Conservation (phyloP, 2,113 vertebrate species). For the Typhlomys cinereus region DNA sequence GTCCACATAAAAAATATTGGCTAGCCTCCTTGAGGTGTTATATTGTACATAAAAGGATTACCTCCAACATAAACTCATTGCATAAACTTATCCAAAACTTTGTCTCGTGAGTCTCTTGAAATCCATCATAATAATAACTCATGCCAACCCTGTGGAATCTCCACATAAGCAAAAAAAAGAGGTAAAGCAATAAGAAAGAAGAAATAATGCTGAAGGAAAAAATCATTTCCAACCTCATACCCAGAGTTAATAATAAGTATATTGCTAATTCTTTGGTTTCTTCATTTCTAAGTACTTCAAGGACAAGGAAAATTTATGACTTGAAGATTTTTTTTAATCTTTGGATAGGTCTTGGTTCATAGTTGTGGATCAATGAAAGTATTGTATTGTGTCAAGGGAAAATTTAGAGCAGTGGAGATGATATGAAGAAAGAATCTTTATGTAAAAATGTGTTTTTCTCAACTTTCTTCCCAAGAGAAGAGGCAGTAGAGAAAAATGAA, state of each 20-base stretch:
- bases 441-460: constrained; percentile 44
- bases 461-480: constrained; percentile 43
- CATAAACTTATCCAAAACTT: not conserved
- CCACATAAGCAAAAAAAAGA: not conserved
- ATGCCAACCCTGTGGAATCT: not conserved
- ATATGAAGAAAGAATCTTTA: constrained; percentile 37
- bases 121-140: not conserved
- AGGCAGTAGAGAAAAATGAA: not conserved
- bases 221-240: not conserved
- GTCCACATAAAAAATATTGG: not conserved
- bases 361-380: constrained; percentile 35
- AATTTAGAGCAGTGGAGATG: not conserved
- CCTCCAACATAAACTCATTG: not conserved
- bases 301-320: not conserved
- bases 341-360: not conserved
- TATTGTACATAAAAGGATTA: not conserved
- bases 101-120: not conserved
- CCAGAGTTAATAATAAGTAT: constrained; percentile 10
- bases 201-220: not conserved
- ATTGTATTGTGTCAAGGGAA: not conserved
- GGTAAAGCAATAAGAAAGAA: not conserved
- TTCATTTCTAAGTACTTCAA: not conserved
- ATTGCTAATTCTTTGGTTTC: not conserved
- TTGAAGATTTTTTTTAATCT: constrained; percentile 25
- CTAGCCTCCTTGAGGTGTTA: too few species aligned